phyloP scores from a whole-genome alignment of 1,140 invertebrate genomes.

The Elymnias hypermnestra region DNA sequence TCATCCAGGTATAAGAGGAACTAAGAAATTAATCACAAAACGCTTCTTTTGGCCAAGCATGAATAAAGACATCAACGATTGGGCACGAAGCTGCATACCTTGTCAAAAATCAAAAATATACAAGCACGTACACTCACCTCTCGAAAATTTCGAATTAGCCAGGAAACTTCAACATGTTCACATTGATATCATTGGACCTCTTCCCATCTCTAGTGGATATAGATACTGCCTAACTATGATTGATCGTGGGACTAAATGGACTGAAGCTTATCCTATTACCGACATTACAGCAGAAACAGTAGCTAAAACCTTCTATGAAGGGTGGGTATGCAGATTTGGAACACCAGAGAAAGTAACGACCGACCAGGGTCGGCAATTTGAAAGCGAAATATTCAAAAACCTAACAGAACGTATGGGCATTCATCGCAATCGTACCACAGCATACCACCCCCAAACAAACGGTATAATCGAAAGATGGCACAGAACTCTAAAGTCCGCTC shows the following conservation, averaged over 20 bases:
- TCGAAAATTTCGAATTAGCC: background rate
- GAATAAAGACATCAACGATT: constrained; percentile 13
- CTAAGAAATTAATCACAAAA: too few relatives aligned
- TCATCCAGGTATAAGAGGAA: too few relatives aligned
- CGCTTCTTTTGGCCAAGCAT: background rate
- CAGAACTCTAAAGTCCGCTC: constrained; percentile 5
- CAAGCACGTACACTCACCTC: background rate
- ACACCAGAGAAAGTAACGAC: constrained; percentile 45
- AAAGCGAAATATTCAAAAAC: constrained; percentile 31
- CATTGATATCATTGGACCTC: too few relatives aligned
- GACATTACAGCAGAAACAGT: constrained; percentile 13
- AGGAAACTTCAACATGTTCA: background rate
- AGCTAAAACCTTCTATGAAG: constrained; percentile 2
- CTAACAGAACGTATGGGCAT: constrained; percentile 23
- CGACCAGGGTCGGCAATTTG: constrained; percentile 62
- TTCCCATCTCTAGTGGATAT: constrained; percentile 7
- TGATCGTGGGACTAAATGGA: constrained; percentile 5
- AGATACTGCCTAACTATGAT: constrained; percentile 12
- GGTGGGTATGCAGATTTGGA: constrained; percentile 59
- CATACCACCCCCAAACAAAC: constrained; percentile 43
- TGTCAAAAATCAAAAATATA: constrained; percentile 10
- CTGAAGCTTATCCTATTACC: constrained; percentile 6
- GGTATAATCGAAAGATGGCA: constrained; percentile 43
- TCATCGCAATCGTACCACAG: constrained; percentile 26
- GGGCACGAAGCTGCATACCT: constrained; percentile 4